Conservation (phyloP, 2,113 vertebrate species). For the Oncorhynchus kisutch region DNA sequence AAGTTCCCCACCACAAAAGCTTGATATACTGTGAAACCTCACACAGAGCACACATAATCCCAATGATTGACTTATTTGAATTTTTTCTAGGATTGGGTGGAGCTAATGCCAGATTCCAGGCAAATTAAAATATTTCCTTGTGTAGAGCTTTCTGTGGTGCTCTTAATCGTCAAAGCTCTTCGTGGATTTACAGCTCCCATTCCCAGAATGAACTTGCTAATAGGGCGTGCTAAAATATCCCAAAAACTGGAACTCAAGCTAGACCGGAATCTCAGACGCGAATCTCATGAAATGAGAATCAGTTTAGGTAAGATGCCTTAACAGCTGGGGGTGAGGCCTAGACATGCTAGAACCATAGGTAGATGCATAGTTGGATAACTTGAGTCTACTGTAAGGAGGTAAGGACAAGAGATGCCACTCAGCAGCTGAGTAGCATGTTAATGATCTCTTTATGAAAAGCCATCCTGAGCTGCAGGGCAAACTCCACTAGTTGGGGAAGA, state of each 20-base stretch:
- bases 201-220: background rate
- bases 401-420: background rate
- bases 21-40: no score
- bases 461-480: slow-evolving; percentile 39
- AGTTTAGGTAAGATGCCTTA: no score
- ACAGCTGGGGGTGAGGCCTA: no score
- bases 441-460: slow-evolving; percentile 40
- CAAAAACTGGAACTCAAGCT: no score
- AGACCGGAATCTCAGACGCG: no score
- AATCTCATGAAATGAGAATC: no score
- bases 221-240: no score
- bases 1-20: no score
- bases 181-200: background rate
- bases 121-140: background rate
- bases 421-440: slow-evolving; percentile 30
- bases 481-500: slow-evolving; percentile 54
- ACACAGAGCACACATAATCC: background rate
- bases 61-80: background rate
- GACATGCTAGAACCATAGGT: no score
- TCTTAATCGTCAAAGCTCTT: background rate
- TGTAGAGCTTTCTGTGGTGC: background rate
- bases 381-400: no score
- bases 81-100: background rate
- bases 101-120: background rate
- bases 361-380: no score